Base-by-base conservation (phyloP, 2,113 vertebrate genomes). In the Rhombomys opimus region DNA sequence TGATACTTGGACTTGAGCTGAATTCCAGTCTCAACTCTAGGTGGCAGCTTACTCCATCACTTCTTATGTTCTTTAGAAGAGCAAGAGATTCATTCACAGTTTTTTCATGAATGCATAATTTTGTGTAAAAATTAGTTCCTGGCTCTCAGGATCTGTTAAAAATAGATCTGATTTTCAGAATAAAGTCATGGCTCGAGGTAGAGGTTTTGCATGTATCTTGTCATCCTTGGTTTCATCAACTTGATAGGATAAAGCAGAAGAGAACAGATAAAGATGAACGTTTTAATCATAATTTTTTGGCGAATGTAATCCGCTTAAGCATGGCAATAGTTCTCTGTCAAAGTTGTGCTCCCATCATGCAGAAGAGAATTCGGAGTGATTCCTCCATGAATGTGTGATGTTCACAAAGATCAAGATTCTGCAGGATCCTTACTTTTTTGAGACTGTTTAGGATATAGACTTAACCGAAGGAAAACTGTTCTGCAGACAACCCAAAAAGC, bases 21-120 rank as follows among this genome's bases (percentile, higher is more conserved):
- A 97, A 96, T 86, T 91, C 80, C 84, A 88, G 86, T 96, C 89
- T 98, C 98, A 98, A 98, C 98, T 98, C 98, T 99, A 99, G 98
- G 98, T 99, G 98, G 98, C 98, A 98, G 98, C 92, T 98, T 98
- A 98, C 98, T 98, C 98, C 98, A 97, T 94, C 78, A 27, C 87
- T 98, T 98, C 91, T 96, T 78, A 27, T 4, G 77, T 89, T 96
- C 95, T 78, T 93, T 96, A 95, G 94, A 95, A 84, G 92, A 93
- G 94, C 93, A 76, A 67, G 54, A 92, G 95, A 94, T 97, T 97
- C 97, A 98, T 98, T 98, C 97, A 98, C 97, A 96, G 97, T 97
- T 98, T 97, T 98, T 96, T 91, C 89, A 84, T 95, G 97, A 97
- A 97, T 97, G 96, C 78, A 96, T 97, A 97, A 98, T 96, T 97